Evolutionary conservation across 2,888 invertebrate species (phyloP), one percentile per base, ranked within the genome.

Genomic region (Pristionchus maxplancki): DNA sequence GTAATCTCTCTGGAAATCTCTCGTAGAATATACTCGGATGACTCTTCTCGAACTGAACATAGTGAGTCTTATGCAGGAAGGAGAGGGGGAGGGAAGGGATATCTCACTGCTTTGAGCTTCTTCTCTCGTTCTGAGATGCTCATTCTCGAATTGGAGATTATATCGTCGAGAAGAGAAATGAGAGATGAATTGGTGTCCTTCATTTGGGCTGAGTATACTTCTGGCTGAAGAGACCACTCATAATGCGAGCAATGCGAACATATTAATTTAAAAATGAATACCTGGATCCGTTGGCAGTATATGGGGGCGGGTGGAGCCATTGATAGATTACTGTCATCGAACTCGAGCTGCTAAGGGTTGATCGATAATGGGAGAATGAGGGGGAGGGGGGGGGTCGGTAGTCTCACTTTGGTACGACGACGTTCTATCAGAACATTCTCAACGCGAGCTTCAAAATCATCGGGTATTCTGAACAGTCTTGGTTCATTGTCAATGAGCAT

Each of bases 201-300:
- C 85, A 44, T 64, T n/a, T 85, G 85, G 1, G 64, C 40, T 20
- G 40, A n/a, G 62, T 40, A 85, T 1, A 44, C 64, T 64, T 85
- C 85, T 15, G 85, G 85, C 85, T 85, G 40, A 64, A 85, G 34
- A 71, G 17, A 17, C 31, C 28, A 82, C 0, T 37, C 20, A 31
- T 3, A 84, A 0, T 24, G 37, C 13, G 71, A 37, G 6, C 71
- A 15, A 3, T 3, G 28, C 0, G 13, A n/a, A 34, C 1, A 37
- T 40, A n/a, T 24, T 15, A 50, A 37, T n/a, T 13, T 13, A 62
- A 40, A 15, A 31, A 20, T 13, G n/a, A n/a, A 24, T 8, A 87
- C 86, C 67, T 71, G 44, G n/a, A 87, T 53, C n/a, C 86, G 48
- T 11, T 87, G 58, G 24, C 86, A 87, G 71, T 71, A 87, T n/a